A percentile compares a stretch with the other conserved stretches of the same genome.
phyloP scores from a whole-genome alignment of 2,888 invertebrate species.

The Dyspetes luteomarginatus region DNA sequence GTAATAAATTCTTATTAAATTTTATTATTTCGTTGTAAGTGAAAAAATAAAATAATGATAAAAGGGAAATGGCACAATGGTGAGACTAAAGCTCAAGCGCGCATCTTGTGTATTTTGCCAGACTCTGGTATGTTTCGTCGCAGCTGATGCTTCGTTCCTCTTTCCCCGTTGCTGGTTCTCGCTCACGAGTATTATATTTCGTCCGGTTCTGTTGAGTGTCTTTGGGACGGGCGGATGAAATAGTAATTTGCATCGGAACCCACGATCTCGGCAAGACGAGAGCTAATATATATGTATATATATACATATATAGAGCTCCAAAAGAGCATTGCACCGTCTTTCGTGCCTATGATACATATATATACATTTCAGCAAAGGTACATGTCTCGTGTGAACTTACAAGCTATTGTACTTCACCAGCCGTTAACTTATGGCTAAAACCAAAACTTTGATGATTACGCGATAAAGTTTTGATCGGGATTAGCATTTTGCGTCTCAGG shows the following conservation, averaged over 20 bases:
- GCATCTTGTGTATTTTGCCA: conserved; percentile 4
- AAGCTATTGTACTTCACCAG: conserved; percentile 68
- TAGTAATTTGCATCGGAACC: conserved; percentile 61
- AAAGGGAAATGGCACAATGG: background rate
- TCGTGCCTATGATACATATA: conserved; percentile 12
- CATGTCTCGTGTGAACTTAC: conserved; percentile 68
- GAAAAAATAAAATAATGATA: no score
- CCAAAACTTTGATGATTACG: conserved; percentile 75
- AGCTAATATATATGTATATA: no score
- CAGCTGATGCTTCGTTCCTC: conserved; percentile 50
- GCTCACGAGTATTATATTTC: conserved; percentile 60
- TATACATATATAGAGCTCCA: background rate
- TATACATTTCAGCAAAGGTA: conserved; percentile 17
- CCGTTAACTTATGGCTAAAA: conserved; percentile 70
- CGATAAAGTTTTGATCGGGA: conserved; percentile 74
- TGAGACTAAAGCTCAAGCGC: background rate
- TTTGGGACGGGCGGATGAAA: conserved; percentile 62
- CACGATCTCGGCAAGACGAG: conserved; percentile 18
- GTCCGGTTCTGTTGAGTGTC: conserved; percentile 48
- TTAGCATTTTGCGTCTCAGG: conserved; percentile 66
- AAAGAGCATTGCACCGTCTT: conserved; percentile 37
- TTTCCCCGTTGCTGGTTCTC: background rate
- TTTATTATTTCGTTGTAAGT: background rate
- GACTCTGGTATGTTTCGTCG: conserved; percentile 2
- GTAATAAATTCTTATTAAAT: background rate